Percentiles rank a stretch among this genome's conserved stretches.
These are phyloP conservation scores for Dunckerocampus dactyliophorus DNA, from an alignment of 2,113 vertebrate species.

Conservation along the genomic window DNA sequence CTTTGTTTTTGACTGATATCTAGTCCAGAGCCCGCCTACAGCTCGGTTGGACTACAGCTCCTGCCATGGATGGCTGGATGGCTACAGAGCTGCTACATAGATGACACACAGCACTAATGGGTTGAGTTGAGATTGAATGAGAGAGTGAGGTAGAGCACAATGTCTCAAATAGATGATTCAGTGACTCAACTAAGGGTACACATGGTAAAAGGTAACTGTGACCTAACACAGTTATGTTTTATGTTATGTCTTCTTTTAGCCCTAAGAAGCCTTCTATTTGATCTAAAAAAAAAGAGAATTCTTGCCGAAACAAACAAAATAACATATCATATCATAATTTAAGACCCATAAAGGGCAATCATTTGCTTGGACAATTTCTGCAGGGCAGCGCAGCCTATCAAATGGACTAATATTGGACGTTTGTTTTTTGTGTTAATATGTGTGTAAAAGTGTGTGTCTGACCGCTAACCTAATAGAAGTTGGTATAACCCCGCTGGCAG, in stretches of 20 bases:
- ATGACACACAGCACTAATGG: too few species aligned
- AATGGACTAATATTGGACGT: conserved; percentile 65
- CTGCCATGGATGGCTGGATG: too few species aligned
- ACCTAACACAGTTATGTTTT: neutral
- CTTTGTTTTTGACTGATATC: too few species aligned
- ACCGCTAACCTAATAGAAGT: conserved; percentile 72
- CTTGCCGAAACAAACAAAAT: neutral
- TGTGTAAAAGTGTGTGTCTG: conserved; percentile 53
- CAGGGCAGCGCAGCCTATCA: conserved; percentile 57
- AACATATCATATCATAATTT: conserved; percentile 47
- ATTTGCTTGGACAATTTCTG: conserved; percentile 66
- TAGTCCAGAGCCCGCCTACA: too few species aligned
- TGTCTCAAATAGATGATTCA: too few species aligned
- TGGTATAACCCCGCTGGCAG: conserved; percentile 67
- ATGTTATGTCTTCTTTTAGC: neutral
- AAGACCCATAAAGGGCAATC: conserved; percentile 60
- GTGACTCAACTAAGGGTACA: neutral
- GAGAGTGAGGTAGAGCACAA: too few species aligned
- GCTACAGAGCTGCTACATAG: too few species aligned
- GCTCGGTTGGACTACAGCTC: too few species aligned
- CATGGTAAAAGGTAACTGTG: neutral
- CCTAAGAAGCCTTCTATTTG: neutral
- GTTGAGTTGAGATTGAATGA: too few species aligned
- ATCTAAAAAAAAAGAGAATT: neutral
- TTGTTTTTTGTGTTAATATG: conserved; percentile 25